Evolutionary conservation across 2,797 vertebrate genomes (phyloP).

Genomic region (Notolabrus celidotus): DNA sequence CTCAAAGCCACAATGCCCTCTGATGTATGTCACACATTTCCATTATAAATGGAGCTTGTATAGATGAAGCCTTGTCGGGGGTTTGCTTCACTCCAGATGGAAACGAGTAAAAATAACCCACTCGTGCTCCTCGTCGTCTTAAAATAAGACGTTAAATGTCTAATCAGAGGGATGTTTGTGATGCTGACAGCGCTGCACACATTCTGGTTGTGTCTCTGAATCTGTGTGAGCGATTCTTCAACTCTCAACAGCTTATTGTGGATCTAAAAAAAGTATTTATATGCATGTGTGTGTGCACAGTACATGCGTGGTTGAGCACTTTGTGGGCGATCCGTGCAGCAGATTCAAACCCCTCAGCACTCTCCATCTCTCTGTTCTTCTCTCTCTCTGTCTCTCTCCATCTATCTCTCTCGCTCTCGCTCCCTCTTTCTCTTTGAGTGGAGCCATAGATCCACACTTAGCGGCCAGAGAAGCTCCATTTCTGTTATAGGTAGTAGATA

Average conservation of each 20-base stretch:
- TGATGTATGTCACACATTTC: slow-evolving; percentile 28
- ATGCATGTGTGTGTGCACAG: slow-evolving; percentile 64
- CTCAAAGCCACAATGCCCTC: not conserved
- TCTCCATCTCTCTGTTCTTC: slow-evolving; percentile 67
- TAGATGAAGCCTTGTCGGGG: not conserved
- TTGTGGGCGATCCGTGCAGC: slow-evolving; percentile 82
- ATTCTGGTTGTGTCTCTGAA: slow-evolving; percentile 44
- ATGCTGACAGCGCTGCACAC: slow-evolving; percentile 1
- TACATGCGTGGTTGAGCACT: slow-evolving; percentile 80
- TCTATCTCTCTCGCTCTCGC: slow-evolving; percentile 41
- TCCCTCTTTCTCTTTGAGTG: slow-evolving; percentile 60
- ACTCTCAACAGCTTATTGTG: slow-evolving; percentile 74
- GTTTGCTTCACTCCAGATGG: slow-evolving; percentile 36
- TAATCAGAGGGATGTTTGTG: slow-evolving; percentile 7
- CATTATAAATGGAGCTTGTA: slow-evolving; percentile 13
- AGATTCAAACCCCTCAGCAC: slow-evolving; percentile 79
- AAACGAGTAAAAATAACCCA: slow-evolving; percentile 50
- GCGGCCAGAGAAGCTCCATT: slow-evolving; percentile 51
- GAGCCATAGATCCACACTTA: slow-evolving; percentile 63
- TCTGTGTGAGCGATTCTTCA: slow-evolving; percentile 47
- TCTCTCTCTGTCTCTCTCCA: slow-evolving; percentile 43
- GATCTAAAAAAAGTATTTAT: slow-evolving; percentile 71
- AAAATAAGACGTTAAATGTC: slow-evolving; percentile 31
- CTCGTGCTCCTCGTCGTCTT: slow-evolving; percentile 20
- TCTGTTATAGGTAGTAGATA: slow-evolving; percentile 58